Evolutionary conservation across 2,113 vertebrate genomes (phyloP), one percentile per base, ranked within the genome.

Genomic region (Pseudolaguvia tuberculata): DNA sequence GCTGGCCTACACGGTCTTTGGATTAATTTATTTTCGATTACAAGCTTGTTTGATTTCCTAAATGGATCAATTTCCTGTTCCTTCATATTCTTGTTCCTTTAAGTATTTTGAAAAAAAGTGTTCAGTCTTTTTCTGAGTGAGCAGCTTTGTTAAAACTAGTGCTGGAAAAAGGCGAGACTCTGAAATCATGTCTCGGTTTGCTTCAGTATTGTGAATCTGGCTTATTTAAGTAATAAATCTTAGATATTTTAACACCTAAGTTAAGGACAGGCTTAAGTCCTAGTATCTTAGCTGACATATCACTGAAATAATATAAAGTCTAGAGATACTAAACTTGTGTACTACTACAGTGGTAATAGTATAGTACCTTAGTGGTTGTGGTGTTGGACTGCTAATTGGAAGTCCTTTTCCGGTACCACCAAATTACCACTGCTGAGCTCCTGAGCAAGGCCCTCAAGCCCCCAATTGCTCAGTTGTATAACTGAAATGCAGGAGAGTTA

Each of bases 1-100:
- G 96, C 96, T 94, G 96, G 96, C 92, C 96, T 99, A 98, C 96
- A 94, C 85, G 80, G 90, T 91, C 82, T 90, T 89, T 83, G 75
- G 78, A 87, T 93, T 98, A 96, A 96, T 93, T 96, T 97, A 97
- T 97, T 90, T 84, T 87, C 85, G 92, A 93, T 87, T 87, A 91
- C 88, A 42, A 90, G 90, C 91, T 88, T 81, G 89, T 87, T 88
- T 88, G 90, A 90, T 88, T 75, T 84, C 87, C 88, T 88, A 91
- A 90, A 91, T 91, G 87, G 90, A 88, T 89, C 78, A 69, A 82
- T 80, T 77, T 21, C 48, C 73, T 78, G 63, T 59, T 84, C 77
- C 88, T 70, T 86, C 75, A 78, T 81, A 23, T 51, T 18, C 15
- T 45, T 31, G 29, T 48, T 59, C 3, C 39, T 31, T 70, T n/a